These are phyloP conservation scores for Tachysurus fulvidraco DNA, from an alignment of 2,113 vertebrate genomes.

Conservation along the genomic window DNA sequence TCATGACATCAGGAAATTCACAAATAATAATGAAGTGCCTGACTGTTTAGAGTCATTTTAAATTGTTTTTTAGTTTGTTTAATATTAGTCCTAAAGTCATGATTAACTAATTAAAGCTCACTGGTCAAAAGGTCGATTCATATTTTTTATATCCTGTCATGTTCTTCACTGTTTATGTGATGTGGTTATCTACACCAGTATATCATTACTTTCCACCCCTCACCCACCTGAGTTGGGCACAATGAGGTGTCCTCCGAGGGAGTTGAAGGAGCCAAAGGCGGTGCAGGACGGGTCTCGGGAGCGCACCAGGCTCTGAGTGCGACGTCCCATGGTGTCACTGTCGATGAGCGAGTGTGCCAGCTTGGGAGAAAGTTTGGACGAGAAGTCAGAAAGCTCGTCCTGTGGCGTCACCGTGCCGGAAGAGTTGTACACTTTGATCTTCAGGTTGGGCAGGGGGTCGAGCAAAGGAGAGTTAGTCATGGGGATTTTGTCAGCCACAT, in stretches of 20 bases:
- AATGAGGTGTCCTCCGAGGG: slow-evolving; percentile 92
- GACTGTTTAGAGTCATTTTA: background rate
- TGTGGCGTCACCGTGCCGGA: slow-evolving; percentile 90
- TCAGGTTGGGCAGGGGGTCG: slow-evolving; percentile 92
- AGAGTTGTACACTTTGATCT: slow-evolving; percentile 97
- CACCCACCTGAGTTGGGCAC: slow-evolving; percentile 90
- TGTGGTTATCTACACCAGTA: background rate
- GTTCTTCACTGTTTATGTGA: background rate
- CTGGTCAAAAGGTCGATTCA: background rate
- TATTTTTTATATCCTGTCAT: background rate
- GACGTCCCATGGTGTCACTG: slow-evolving; percentile 83
- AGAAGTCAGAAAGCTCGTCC: slow-evolving; percentile 89
- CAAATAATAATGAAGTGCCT: background rate
- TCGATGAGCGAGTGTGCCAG: slow-evolving; percentile 88
- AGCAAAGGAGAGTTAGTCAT: slow-evolving; percentile 98
- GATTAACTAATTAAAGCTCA: background rate
- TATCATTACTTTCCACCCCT: background rate
- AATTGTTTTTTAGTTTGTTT: background rate
- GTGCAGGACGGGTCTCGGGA: slow-evolving; percentile 91
- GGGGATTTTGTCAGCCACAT: slow-evolving; percentile 95
- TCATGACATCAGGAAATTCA: background rate
- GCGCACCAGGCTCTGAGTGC: slow-evolving; percentile 85
- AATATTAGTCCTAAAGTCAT: background rate
- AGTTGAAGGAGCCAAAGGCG: slow-evolving; percentile 91
- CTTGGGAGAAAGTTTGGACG: slow-evolving; percentile 90